These are phyloP conservation scores for Anthoscopus minutus DNA, from an alignment of 2,113 vertebrate species.

Conservation along the genomic window DNA sequence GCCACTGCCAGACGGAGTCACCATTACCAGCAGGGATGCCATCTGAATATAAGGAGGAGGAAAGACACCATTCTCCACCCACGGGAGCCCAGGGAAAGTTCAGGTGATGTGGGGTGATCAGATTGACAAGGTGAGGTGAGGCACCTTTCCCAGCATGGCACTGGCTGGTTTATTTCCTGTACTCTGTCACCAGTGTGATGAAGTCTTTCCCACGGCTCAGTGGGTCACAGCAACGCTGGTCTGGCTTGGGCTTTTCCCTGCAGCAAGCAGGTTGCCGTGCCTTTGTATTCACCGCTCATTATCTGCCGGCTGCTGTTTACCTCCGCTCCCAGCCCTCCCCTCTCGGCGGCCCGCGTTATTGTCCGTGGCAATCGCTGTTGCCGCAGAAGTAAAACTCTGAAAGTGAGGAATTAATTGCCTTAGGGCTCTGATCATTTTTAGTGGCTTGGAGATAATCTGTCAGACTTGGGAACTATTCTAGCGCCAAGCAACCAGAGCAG, in stretches of 20 bases:
- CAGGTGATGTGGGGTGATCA: not conserved
- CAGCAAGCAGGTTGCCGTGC: not conserved
- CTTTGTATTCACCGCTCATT: not conserved
- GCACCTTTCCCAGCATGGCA: not conserved
- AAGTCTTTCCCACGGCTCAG: fast-evolving
- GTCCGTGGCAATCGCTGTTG: not conserved
- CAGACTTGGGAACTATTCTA: not conserved
- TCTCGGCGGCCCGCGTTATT: not conserved
- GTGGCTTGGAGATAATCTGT: not conserved
- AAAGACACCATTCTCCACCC: not conserved
- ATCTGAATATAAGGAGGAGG: not conserved
- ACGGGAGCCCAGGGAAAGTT: not conserved
- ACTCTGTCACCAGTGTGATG: not conserved
- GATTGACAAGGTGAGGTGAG: not conserved
- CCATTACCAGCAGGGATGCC: not conserved
- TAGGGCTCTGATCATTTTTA: not conserved
- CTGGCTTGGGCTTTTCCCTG: not conserved
- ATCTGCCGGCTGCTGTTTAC: fast-evolving
- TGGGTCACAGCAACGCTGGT: fast-evolving
- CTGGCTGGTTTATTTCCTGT: not conserved
- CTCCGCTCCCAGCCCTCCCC: not conserved
- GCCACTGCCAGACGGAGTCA: not conserved
- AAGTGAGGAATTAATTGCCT: slow-evolving; percentile 16
- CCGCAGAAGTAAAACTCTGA: not conserved
- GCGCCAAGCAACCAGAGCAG: not conserved